These are phyloP conservation scores for Eucidaris tribuloides DNA, from an alignment of 35 echinoderm and acorn worm genomes.

Conservation along the genomic window DNA sequence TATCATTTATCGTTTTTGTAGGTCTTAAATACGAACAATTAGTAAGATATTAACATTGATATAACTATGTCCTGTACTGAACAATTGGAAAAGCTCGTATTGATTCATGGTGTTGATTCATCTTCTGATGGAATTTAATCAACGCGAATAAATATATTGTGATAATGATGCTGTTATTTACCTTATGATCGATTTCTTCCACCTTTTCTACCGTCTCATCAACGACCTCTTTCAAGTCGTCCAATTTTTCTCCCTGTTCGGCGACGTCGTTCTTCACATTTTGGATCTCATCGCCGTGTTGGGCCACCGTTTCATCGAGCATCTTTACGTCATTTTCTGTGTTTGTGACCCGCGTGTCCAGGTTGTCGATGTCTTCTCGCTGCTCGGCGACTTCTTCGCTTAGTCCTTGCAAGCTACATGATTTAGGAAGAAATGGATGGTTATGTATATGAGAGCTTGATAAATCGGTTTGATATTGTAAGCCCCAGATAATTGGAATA, in stretches of 20 bases:
- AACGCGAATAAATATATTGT: too few relatives aligned
- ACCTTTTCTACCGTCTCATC: conserved; percentile 84
- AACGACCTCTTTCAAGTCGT: conserved; percentile 75
- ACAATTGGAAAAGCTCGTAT: too few relatives aligned
- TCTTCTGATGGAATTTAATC: too few relatives aligned
- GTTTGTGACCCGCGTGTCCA: conserved; percentile 65
- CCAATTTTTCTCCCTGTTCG: conserved; percentile 75
- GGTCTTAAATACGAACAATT: too few relatives aligned
- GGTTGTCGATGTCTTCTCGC: conserved; percentile 64
- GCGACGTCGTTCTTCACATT: conserved; percentile 80
- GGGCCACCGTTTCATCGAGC: conserved; percentile 62
- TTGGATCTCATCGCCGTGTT: conserved; percentile 72
- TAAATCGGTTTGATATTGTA: not conserved
- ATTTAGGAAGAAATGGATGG: not conserved
- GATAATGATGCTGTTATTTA: too few relatives aligned
- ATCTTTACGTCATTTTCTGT: conserved; percentile 58
- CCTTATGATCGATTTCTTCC: conserved; percentile 95
- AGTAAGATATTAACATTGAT: too few relatives aligned
- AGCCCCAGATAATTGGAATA: not conserved
- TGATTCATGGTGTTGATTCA: too few relatives aligned
- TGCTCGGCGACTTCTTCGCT: conserved; percentile 63
- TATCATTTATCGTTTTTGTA: too few relatives aligned
- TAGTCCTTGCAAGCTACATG: conserved; percentile 46
- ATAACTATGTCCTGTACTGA: too few relatives aligned
- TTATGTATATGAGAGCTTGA: too few relatives aligned